Evolutionary conservation across 2,113 vertebrate genomes (phyloP), one percentile per base, ranked within the genome.

Genomic region (Calidris pygmaea): DNA sequence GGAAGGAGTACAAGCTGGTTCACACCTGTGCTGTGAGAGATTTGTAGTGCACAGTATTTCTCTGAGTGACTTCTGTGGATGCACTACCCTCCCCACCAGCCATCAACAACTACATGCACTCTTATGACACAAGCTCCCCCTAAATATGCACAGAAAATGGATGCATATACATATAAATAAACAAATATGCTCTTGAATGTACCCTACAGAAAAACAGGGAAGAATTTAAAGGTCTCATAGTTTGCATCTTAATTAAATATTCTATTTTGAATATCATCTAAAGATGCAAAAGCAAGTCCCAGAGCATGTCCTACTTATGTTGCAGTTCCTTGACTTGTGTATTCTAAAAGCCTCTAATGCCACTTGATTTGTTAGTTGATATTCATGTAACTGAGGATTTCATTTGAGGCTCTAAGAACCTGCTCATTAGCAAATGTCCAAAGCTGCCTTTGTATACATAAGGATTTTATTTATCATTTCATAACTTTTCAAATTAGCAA

Each of bases 401-500:
- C 71, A 56, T 93, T 63, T 81, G 73, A 85, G 43, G 13, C 35
- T 77, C 75, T 96, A 52, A 91, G 74, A 75, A 53, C 15, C 13
- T 75, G n/a, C 63, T 88, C 43, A 23, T 41, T 85, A n/a, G 5
- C 45, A 92, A 24, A 16, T 48, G 68, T 71, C 21, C 5, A 2
- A 75, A 77, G 27, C 34, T 73, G 16, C 30, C 19, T 82, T 88
- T 76, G 56, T 80, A 23, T 16, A 47, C 24, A 32, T 63, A 80
- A 85, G 14, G 9, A 32, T 77, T 91, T 55, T 95, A 96, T 94
- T 94, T 81, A 55, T 43, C 30, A 23, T 93, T 94, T 59, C 10
- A 55, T 84, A 85, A 76, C 52, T 90, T 91, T 66, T 73, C 12
- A 92, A 82, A 93, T 67, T 93, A 17, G 5, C 83, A 96, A 90